Conservation (phyloP, 1,140 invertebrate species). For the Bombus waltoni region DNA sequence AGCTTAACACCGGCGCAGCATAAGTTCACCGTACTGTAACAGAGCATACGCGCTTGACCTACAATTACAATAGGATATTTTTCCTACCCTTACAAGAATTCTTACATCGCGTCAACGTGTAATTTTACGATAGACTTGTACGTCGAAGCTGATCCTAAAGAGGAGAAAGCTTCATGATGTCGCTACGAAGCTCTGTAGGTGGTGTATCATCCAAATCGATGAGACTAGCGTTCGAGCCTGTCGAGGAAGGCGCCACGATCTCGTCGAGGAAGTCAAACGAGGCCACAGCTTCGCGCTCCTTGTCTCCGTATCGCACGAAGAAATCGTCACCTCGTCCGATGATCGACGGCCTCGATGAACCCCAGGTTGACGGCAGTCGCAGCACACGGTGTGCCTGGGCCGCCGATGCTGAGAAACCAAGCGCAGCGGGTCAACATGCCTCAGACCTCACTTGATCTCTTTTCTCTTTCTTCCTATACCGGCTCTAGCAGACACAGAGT, state of each 20-base stretch:
- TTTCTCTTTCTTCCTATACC: constrained; percentile 71
- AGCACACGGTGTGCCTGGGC: constrained; percentile 84
- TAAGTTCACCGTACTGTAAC: not conserved
- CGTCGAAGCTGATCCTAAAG: constrained; percentile 52
- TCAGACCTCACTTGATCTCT: constrained; percentile 72
- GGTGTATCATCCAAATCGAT: constrained; percentile 57
- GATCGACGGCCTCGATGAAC: constrained; percentile 85
- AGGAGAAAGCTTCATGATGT: constrained; percentile 71
- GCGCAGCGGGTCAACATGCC: constrained; percentile 76
- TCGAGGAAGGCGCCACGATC: constrained; percentile 79
- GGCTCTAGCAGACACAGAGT: constrained; percentile 77
- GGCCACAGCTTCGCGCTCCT: constrained; percentile 89
- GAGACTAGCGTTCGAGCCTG: constrained; percentile 80
- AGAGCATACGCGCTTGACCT: too few relatives aligned
- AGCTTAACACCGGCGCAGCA: not conserved
- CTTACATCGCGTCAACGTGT: not conserved
- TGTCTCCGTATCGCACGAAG: constrained; percentile 90
- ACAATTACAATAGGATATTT: not conserved
- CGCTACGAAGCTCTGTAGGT: constrained; percentile 55
- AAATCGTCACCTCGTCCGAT: constrained; percentile 88
- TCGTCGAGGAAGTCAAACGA: constrained; percentile 91
- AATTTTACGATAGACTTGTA: not conserved
- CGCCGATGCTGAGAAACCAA: constrained; percentile 84
- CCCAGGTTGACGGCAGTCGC: constrained; percentile 82
- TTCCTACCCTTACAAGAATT: not conserved